Evolutionary conservation across 2,888 invertebrate species (phyloP).

Genomic region (Melinaea marsaeus): DNA sequence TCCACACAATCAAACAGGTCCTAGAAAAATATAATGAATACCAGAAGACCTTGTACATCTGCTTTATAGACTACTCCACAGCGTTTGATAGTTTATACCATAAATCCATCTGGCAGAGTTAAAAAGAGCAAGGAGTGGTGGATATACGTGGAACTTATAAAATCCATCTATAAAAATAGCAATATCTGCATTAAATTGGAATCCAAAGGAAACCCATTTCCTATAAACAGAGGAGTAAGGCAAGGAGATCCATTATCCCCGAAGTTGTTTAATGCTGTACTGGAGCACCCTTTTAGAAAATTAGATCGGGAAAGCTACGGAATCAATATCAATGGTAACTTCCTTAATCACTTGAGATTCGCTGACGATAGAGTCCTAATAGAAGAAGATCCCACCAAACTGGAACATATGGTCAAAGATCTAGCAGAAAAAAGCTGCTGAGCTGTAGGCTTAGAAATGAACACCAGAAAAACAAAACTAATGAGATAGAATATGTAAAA

Average conservation of each 20-base stretch:
- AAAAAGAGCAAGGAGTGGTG: too few relatives aligned
- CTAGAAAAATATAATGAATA: constrained; percentile 16
- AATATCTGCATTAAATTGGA: constrained; percentile 10
- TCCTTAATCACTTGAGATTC: constrained; percentile 7
- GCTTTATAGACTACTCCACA: constrained; percentile 23
- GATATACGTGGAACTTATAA: too few relatives aligned
- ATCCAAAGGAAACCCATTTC: background rate
- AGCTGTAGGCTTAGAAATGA: constrained; percentile 8
- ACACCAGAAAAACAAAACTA: constrained; percentile 1
- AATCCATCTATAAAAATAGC: background rate
- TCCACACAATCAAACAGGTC: constrained; percentile 25
- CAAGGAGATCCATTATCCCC: constrained; percentile 7
- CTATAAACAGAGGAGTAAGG: constrained; percentile 7
- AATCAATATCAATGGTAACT: background rate
- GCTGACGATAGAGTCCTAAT: constrained; percentile 11
- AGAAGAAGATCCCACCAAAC: constrained; percentile 1
- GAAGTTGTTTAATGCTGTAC: background rate
- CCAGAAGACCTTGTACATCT: constrained; percentile 18
- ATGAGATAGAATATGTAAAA: constrained; percentile 4
- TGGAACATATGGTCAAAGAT: background rate
- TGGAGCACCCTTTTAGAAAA: constrained; percentile 1
- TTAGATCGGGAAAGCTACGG: constrained; percentile 4
- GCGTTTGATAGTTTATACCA: too few relatives aligned
- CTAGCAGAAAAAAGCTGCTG: constrained; percentile 3
- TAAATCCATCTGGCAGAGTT: too few relatives aligned